Conservation (phyloP, 2,888 invertebrate species). For the Brenthis daphne region DNA sequence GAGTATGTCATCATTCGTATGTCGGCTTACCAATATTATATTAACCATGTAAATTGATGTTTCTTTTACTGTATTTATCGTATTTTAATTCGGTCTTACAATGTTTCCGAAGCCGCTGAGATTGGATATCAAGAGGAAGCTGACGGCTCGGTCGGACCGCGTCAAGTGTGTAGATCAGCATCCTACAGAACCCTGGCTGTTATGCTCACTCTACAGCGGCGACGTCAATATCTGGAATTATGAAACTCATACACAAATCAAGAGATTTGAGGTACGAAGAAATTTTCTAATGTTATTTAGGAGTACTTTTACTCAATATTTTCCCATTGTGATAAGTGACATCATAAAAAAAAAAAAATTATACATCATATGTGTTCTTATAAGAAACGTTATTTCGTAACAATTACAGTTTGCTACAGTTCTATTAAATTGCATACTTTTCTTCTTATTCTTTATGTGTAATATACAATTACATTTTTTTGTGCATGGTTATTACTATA, state of each 20-base stretch:
- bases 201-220: conserved; percentile 98
- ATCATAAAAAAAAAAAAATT: not conserved
- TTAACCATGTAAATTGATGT: conserved; percentile 39
- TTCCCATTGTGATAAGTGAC: not conserved
- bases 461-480: too few species aligned
- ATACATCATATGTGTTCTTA: too few species aligned
- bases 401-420: too few species aligned
- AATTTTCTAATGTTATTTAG: not conserved
- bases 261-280: conserved; percentile 88
- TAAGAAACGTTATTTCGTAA: too few species aligned
- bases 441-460: too few species aligned
- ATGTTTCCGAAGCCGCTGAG: conserved; percentile 90
- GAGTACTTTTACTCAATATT: not conserved
- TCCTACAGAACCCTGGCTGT: conserved; percentile 99
- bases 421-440: too few species aligned
- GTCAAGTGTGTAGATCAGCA: conserved; percentile 99
- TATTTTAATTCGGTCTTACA: conserved; percentile 45
- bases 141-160: conserved; percentile 98
- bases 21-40: conserved; percentile 59
- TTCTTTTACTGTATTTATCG: conserved; percentile 20
- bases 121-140: conserved; percentile 98
- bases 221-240: conserved; percentile 99
- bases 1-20: conserved; percentile 62
- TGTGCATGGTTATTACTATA: too few species aligned
- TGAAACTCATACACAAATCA: conserved; percentile 94